A percentile compares a stretch with the other conserved stretches of the same genome.
phyloP scores from a whole-genome alignment of 1,140 invertebrate species.

The Agrypnia vestita region DNA sequence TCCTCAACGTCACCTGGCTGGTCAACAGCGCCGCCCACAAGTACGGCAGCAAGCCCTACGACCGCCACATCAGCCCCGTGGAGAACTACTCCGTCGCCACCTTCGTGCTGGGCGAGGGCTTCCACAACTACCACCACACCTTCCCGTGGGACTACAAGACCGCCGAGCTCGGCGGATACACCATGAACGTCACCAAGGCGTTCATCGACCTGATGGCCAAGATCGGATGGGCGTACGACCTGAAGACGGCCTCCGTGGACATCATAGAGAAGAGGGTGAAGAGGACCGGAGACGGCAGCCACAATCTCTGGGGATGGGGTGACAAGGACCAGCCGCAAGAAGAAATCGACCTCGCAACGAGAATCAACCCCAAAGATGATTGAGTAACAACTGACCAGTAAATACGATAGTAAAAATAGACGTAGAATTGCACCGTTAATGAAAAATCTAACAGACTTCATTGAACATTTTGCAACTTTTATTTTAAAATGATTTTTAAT shows the following conservation, averaged over 20 bases:
- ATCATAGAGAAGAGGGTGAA: conserved; percentile 74
- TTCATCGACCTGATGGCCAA: conserved; percentile 90
- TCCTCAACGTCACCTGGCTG: conserved; percentile 80
- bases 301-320: conserved; percentile 86
- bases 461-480: no score
- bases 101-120: conserved; percentile 87
- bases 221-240: conserved; percentile 84
- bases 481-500: no score
- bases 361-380: conserved; percentile 65
- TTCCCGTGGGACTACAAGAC: conserved; percentile 97
- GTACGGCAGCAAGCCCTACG: conserved; percentile 79
- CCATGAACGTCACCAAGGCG: conserved; percentile 86
- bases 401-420: no score
- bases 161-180: conserved; percentile 85
- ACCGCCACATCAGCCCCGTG: conserved; percentile 81
- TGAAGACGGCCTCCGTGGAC: conserved; percentile 78
- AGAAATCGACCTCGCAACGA: conserved; percentile 78
- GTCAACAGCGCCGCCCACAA: conserved; percentile 84
- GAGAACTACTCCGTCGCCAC: conserved; percentile 82
- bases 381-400: background rate
- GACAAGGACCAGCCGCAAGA: conserved; percentile 83
- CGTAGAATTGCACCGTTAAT: no score
- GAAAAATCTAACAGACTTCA: no score
- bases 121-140: conserved; percentile 97
- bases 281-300: conserved; percentile 79